Evolutionary conservation across 2,113 vertebrate species (phyloP), one percentile per base, ranked within the genome.

Genomic region (Passer montanus): DNA sequence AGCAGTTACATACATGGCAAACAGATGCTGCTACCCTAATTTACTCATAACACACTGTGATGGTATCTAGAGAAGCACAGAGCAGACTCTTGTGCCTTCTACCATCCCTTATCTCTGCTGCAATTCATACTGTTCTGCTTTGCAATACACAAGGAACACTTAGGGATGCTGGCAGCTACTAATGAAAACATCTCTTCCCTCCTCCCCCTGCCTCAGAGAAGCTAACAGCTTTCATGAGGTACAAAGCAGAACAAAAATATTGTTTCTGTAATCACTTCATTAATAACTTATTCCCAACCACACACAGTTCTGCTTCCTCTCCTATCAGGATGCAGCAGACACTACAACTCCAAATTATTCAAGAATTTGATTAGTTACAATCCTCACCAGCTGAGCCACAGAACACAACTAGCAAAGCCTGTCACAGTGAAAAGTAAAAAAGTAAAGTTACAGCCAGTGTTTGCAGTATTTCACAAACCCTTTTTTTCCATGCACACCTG

Each of bases 241-340:
- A 72, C 77, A 90, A 91, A 78, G 35, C 31, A 77, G 84, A 91
- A 95, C 30, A 87, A 84, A 69, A 53, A 17, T 19, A 85, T 26
- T 94, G 30, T 75, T 94, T 94, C 59, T 92, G 21, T 90, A 87
- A 68, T 72, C 11, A 31, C 41, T 79, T 88, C 17, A 23, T 58
- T 55, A 74, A 80, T 56, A 70, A 63, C 22, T 81, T 47, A 56
- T 81, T 92, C 83, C 35, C 41, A 93, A 9, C 26, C 53, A 90
- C 41, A 69, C 7, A 30, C 20, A 68, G 8, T 60, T 76, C 39
- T 63, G 6, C 44, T 30, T 14, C 52, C 58, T 21, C 52, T 44
- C 79, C 50, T 46, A n/a, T 72, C 79, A 93, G 55, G 52, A 83
- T 43, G 31, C 17, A 73, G 47, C 20, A 66, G 17, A 43, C 0